A percentile compares a stretch with the other conserved stretches of the same genome.
These are phyloP conservation scores for Sorex maritimensis DNA, from an alignment of 2,797 vertebrate genomes.

Conservation along the genomic window DNA sequence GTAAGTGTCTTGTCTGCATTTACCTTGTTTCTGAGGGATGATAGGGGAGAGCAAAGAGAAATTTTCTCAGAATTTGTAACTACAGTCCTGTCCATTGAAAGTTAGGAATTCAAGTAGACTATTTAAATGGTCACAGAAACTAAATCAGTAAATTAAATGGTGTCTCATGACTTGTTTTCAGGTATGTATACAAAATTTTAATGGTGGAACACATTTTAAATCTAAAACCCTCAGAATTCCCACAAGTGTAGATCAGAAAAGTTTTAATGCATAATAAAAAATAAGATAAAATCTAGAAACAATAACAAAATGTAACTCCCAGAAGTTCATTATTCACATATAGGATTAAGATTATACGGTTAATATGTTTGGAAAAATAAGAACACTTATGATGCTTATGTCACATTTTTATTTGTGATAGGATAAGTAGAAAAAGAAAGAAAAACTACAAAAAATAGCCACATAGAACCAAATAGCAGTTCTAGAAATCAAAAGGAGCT, in stretches of 20 bases:
- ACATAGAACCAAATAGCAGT: neutral
- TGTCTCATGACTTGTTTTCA: constrained; percentile 32
- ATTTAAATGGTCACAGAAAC: constrained; percentile 43
- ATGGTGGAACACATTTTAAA: neutral
- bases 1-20: neutral
- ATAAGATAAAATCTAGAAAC: constrained; percentile 30
- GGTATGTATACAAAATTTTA: neutral
- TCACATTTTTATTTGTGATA: too few relatives aligned
- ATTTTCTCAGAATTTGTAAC: constrained; percentile 38
- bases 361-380: constrained; percentile 6
- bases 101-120: constrained; percentile 18
- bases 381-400: too few relatives aligned
- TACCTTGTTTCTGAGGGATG: constrained; percentile 22
- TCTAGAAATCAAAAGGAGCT: constrained; percentile 9
- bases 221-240: constrained; percentile 6
- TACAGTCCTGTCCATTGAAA: neutral
- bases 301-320: constrained; percentile 1
- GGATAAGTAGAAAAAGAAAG: neutral
- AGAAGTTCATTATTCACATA: constrained; percentile 6
- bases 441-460: constrained; percentile 9
- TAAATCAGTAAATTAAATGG: neutral
- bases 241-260: neutral
- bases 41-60: neutral
- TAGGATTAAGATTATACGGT: neutral
- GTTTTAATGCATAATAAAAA: neutral